Evolutionary conservation across 2,888 invertebrate genomes (phyloP).

Genomic region (Lomographa bimaculata): DNA sequence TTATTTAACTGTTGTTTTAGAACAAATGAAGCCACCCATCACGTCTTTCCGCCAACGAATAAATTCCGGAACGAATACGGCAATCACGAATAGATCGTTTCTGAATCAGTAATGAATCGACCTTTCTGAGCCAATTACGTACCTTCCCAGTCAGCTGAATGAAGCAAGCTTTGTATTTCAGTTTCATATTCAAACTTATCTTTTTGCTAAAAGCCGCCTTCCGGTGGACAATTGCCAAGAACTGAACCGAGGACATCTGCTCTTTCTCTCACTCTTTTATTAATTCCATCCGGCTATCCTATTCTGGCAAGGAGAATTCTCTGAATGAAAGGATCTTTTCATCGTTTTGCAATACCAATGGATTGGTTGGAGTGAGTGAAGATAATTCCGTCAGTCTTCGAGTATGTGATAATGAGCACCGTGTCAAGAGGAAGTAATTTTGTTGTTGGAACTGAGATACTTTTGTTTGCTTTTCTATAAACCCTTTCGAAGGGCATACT

Average conservation of each 20-base stretch:
- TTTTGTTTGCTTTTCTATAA: too few relatives aligned
- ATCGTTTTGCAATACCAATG: conserved; percentile 75
- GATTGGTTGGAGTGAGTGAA: conserved; percentile 68
- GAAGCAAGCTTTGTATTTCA: conserved; percentile 72
- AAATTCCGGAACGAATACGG: conserved; percentile 23
- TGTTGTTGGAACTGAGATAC: conserved; percentile 3
- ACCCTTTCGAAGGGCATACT: too few relatives aligned
- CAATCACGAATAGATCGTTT: conserved; percentile 31
- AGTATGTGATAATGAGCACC: conserved; percentile 53
- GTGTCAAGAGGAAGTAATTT: conserved; percentile 13
- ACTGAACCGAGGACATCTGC: conserved; percentile 58
- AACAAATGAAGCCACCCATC: conserved; percentile 25
- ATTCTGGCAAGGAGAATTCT: conserved; percentile 59
- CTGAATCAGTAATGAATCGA: conserved; percentile 35
- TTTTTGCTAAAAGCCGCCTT: conserved; percentile 75
- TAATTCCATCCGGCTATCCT: conserved; percentile 48
- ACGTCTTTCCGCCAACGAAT: conserved; percentile 15
- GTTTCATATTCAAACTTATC: conserved; percentile 63
- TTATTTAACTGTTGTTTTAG: conserved; percentile 24
- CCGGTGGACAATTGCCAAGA: conserved; percentile 83
- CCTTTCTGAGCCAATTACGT: conserved; percentile 62
- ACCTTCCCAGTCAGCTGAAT: conserved; percentile 64
- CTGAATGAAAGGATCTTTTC: conserved; percentile 75
- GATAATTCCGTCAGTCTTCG: conserved; percentile 66
- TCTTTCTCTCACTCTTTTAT: conserved; percentile 41